These are phyloP conservation scores for Tineola bisselliella DNA, from an alignment of 2,888 invertebrate species.

Conservation along the genomic window DNA sequence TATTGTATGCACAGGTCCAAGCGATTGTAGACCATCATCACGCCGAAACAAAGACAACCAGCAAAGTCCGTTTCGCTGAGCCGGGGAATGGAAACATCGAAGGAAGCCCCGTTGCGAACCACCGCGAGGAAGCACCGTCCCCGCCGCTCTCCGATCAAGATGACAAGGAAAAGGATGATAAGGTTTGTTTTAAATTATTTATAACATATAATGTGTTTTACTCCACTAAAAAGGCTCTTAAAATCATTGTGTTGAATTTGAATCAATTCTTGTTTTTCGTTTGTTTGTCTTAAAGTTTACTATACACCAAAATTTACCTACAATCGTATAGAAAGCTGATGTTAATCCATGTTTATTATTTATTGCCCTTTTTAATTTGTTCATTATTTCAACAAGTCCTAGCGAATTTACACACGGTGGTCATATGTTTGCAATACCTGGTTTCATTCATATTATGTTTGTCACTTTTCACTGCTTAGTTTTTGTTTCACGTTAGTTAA, in stretches of 20 bases:
- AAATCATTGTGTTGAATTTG: too few species aligned
- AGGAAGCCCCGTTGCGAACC: constrained; percentile 27
- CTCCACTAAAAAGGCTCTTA: too few species aligned
- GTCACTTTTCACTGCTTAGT: constrained; percentile 49
- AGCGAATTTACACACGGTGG: constrained; percentile 67
- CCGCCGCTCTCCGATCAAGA: constrained; percentile 56
- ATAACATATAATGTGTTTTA: too few species aligned
- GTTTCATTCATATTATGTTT: constrained; percentile 44
- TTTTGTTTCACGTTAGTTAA: constrained; percentile 47
- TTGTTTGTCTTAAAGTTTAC: background rate
- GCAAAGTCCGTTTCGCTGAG: constrained; percentile 90
- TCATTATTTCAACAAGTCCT: constrained; percentile 34
- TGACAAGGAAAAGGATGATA: constrained; percentile 58
- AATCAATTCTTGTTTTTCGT: background rate
- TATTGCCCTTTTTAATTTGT: background rate
- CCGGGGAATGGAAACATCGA: constrained; percentile 55
- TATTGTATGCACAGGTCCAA: constrained; percentile 74
- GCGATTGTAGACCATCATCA: constrained; percentile 93
- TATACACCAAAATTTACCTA: background rate
- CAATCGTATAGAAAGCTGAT: background rate
- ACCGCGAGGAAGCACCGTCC: constrained; percentile 50
- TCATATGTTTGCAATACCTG: constrained; percentile 55
- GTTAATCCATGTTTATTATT: background rate
- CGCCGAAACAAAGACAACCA: constrained; percentile 79
- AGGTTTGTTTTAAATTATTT: constrained; percentile 31